A percentile compares a stretch with the other conserved stretches of the same genome.
Conservation (phyloP, 2,888 invertebrate species). For the Microctonus aethiopoides region DNA sequence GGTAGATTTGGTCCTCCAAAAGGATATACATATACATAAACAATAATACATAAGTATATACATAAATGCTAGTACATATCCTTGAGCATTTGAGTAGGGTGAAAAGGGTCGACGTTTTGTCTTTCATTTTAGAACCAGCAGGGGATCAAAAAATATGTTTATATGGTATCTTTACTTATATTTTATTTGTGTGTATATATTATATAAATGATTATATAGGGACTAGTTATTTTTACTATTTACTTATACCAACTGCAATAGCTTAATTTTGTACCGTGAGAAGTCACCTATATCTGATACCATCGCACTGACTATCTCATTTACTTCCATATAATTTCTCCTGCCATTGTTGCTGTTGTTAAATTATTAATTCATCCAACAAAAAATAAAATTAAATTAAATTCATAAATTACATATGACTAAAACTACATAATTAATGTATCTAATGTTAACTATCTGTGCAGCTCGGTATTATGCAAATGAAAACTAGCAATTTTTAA, state of each 20-base stretch:
- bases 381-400: not conserved
- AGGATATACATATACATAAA: not conserved
- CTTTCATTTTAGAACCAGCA: too few relatives aligned
- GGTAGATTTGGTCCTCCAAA: constrained; percentile 30
- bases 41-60: too few relatives aligned
- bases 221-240: not conserved
- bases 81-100: too few relatives aligned
- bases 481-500: not conserved
- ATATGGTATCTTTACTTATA: not conserved
- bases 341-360: not conserved
- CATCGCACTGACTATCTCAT: constrained; percentile 18
- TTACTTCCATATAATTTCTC: not conserved
- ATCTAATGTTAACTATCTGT: not conserved
- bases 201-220: not conserved
- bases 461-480: not conserved
- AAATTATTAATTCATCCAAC: not conserved
- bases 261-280: not conserved
- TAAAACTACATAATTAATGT: not conserved
- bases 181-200: not conserved
- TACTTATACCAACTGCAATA: not conserved
- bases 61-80: too few relatives aligned
- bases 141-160: not conserved
- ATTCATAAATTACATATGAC: not conserved
- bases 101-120: too few relatives aligned
- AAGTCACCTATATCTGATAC: not conserved